Evolutionary conservation across 2,888 invertebrate genomes (phyloP).

Genomic region (Pollenia amentaria): DNA sequence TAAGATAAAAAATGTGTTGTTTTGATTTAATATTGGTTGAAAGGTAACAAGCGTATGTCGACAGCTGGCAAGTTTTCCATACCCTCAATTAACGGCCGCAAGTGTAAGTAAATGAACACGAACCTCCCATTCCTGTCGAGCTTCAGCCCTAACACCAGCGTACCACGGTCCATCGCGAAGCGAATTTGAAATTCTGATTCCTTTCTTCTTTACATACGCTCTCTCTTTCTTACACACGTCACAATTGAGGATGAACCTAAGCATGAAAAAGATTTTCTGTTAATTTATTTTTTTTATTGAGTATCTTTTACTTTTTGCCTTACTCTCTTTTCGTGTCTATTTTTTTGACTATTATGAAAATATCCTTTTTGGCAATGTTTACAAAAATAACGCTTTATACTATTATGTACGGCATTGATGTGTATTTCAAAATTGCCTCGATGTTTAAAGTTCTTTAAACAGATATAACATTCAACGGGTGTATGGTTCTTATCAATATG

Average conservation of each 20-base stretch:
- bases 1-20: no score
- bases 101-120: no score
- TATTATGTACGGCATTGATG: constrained; percentile 80
- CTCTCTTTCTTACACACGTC: no score
- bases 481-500: constrained; percentile 80
- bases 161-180: no score
- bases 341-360: constrained; percentile 81
- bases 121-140: no score
- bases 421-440: constrained; percentile 80
- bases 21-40: no score
- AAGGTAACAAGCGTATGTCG: no score
- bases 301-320: not conserved
- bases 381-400: constrained; percentile 81
- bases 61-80: no score
- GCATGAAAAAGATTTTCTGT: not conserved
- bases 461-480: constrained; percentile 78
- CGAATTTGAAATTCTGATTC: no score
- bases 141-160: no score
- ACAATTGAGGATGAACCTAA: constrained; percentile 63
- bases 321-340: constrained; percentile 78
- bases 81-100: no score
- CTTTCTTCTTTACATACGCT: no score
- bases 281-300: not conserved
- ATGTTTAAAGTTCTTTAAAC: constrained; percentile 80
- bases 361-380: constrained; percentile 81